phyloP scores from a whole-genome alignment of 1,140 invertebrate species.

The Ceratina japonica region DNA sequence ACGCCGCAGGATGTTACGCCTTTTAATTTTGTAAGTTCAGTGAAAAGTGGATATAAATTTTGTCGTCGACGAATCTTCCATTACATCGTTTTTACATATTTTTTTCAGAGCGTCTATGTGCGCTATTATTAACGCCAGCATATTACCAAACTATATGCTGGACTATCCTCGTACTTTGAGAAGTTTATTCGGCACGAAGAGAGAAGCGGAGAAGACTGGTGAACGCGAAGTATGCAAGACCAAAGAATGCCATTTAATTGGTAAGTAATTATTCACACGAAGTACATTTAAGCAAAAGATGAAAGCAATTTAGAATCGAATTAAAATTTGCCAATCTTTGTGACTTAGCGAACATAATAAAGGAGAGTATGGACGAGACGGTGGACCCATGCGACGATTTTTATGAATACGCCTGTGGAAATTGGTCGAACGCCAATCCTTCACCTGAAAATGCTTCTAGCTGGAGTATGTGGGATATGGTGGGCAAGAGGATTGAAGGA shows the following conservation, averaged over 20 bases:
- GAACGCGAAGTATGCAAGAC: conserved; percentile 24
- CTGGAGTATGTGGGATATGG: conserved; percentile 26
- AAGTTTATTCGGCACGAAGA: conserved; percentile 26
- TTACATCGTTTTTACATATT: background rate
- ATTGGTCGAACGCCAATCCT: conserved; percentile 34
- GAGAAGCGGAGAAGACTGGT: background rate
- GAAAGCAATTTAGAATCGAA: background rate
- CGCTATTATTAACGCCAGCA: background rate
- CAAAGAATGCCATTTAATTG: conserved; percentile 43
- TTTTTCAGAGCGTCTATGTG: conserved; percentile 32
- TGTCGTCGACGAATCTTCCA: background rate
- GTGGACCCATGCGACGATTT: conserved; percentile 53
- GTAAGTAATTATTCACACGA: conserved; percentile 7
- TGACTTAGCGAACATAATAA: conserved; percentile 26
- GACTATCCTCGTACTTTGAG: conserved; percentile 8
- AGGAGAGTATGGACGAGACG: conserved; percentile 34
- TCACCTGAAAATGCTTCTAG: background rate
- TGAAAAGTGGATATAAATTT: background rate
- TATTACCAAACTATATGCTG: background rate
- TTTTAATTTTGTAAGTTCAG: conserved; percentile 23
- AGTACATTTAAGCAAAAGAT: background rate
- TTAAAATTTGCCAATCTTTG: background rate
- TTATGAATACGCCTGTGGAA: conserved; percentile 53
- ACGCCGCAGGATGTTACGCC: conserved; percentile 11
- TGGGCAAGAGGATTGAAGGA: background rate